Percentiles rank a stretch among this genome's conserved stretches.
phyloP scores from a whole-genome alignment of 1,140 invertebrate species.

The Aphaenogaster ashmeadi region DNA sequence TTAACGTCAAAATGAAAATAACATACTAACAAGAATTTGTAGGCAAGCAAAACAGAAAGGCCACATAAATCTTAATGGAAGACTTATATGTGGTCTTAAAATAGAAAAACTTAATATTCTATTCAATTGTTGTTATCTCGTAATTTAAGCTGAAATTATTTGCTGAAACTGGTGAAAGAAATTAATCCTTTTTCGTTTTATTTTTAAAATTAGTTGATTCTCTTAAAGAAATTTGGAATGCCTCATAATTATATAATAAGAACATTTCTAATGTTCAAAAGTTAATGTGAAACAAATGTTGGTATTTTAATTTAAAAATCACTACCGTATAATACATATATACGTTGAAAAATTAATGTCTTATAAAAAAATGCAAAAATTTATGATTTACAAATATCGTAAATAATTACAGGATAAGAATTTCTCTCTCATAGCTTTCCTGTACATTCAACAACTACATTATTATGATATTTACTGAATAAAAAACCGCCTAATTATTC shows the following conservation, averaged over 20 bases:
- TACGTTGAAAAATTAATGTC: not conserved
- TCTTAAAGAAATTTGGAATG: not conserved
- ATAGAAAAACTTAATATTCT: not conserved
- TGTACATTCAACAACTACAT: not conserved
- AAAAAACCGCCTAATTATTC: not conserved
- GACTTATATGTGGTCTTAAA: too few relatives aligned
- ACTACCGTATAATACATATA: not conserved
- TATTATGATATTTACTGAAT: not conserved
- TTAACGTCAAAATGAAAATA: not conserved
- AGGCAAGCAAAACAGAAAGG: not conserved
- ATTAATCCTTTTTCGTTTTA: not conserved
- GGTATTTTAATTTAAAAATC: not conserved
- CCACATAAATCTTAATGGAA: not conserved
- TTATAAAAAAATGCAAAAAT: not conserved
- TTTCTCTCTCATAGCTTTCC: not conserved
- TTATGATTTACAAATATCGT: not conserved
- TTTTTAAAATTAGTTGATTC: not conserved
- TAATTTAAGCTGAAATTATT: constrained; percentile 17
- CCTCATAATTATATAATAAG: not conserved
- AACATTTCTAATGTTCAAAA: not conserved
- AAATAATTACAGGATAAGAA: not conserved
- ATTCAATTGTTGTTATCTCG: not conserved
- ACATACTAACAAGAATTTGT: not conserved
- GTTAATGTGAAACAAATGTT: not conserved
- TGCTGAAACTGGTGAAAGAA: not conserved